These are phyloP conservation scores for Bos taurus DNA, from an alignment of 2,113 vertebrate species.

Conservation along the genomic window DNA sequence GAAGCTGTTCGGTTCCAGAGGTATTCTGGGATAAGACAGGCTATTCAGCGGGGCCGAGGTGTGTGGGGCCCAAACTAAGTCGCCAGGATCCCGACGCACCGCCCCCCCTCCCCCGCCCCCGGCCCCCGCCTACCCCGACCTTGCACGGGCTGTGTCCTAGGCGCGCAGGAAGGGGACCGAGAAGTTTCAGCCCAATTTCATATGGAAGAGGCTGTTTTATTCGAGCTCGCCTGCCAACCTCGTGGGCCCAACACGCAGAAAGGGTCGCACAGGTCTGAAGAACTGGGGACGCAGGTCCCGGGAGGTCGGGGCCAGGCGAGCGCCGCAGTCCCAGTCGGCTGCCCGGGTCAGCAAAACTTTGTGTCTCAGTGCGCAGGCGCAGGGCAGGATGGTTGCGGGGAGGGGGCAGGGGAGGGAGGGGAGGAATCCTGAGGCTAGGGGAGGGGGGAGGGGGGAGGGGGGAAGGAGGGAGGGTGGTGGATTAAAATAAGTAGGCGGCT, in stretches of 20 bases:
- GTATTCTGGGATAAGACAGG: neutral
- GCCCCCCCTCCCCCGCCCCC: neutral
- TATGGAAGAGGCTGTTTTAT: neutral
- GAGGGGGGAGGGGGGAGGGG: slow-evolving; percentile 51
- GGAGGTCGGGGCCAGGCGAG: slow-evolving; percentile 47
- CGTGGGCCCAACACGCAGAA: neutral
- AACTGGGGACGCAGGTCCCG: slow-evolving; percentile 27
- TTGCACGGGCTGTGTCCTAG: neutral
- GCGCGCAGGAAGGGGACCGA: neutral
- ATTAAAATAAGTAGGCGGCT: slow-evolving; percentile 93
- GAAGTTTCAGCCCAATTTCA: neutral
- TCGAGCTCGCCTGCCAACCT: neutral
- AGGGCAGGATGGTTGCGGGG: slow-evolving; percentile 30
- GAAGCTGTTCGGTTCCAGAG: neutral
- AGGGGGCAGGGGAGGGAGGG: slow-evolving; percentile 73
- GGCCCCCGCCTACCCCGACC: neutral
- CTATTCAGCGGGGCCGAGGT: neutral
- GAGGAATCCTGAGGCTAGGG: slow-evolving; percentile 73
- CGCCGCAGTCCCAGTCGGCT: slow-evolving; percentile 60
- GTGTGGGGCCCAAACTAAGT: neutral
- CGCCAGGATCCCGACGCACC: neutral
- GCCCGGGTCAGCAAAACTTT: slow-evolving; percentile 80
- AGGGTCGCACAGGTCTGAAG: neutral
- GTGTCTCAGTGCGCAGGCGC: slow-evolving; percentile 80
- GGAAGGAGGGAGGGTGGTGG: slow-evolving; percentile 74